Conservation (phyloP, 1,140 invertebrate species). For the Diabrotica undecimpunctata region DNA sequence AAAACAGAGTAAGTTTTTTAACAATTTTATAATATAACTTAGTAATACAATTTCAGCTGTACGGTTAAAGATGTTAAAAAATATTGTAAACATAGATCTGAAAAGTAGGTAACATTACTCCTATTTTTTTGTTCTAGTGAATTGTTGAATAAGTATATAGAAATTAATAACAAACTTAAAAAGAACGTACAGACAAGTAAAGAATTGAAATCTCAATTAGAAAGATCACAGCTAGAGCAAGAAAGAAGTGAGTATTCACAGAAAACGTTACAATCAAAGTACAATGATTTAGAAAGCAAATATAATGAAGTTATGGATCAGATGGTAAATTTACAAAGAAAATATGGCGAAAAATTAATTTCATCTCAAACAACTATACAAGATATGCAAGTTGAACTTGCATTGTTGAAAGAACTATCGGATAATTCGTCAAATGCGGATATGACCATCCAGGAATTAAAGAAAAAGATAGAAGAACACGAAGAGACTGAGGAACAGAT, state of each 20-base stretch:
- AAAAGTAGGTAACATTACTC: not conserved
- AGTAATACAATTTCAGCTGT: too few relatives aligned
- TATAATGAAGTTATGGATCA: not conserved
- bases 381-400: slow-evolving; percentile 5
- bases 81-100: not conserved
- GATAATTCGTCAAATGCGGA: not conserved
- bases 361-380: not conserved
- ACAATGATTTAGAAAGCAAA: slow-evolving; percentile 1
- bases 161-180: slow-evolving; percentile 12
- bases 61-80: not conserved
- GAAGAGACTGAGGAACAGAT: slow-evolving; percentile 4
- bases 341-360: slow-evolving; percentile 3
- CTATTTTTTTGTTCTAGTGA: slow-evolving; percentile 16
- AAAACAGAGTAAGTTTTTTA: slow-evolving; percentile 19
- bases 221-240: slow-evolving; percentile 6
- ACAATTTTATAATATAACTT: too few relatives aligned
- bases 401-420: slow-evolving; percentile 5
- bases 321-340: not conserved
- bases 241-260: slow-evolving; percentile 4
- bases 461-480: not conserved
- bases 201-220: slow-evolving; percentile 6
- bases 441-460: slow-evolving; percentile 4
- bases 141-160: slow-evolving; percentile 13
- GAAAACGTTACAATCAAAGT: slow-evolving; percentile 1
- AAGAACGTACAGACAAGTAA: slow-evolving; percentile 7